Conservation (phyloP, 1,140 invertebrate species). For the Thaumetopoea pityocampa region DNA sequence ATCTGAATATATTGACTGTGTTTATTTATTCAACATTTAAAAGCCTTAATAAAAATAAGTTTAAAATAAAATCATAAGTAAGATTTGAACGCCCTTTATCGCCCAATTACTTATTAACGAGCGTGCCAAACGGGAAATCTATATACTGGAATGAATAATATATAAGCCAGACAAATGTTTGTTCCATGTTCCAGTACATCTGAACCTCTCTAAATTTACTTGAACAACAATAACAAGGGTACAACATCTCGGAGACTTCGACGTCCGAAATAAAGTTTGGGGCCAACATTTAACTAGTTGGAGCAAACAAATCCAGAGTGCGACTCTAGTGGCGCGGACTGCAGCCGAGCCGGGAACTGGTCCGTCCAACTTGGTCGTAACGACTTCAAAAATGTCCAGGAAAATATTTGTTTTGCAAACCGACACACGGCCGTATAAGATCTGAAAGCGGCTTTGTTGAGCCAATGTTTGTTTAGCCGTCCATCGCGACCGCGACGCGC, state of each 20-base stretch:
- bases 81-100: no score
- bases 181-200: constrained; percentile 6
- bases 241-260: constrained; percentile 48
- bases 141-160: constrained; percentile 13
- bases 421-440: constrained; percentile 12
- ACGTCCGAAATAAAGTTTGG: constrained; percentile 60
- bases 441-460: constrained; percentile 8
- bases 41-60: no score
- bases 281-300: constrained; percentile 69
- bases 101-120: no score
- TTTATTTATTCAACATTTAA: no score
- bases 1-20: no score
- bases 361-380: constrained; percentile 44
- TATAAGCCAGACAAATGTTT: constrained; percentile 17
- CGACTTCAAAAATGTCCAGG: constrained; percentile 47
- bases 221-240: constrained; percentile 55
- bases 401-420: constrained; percentile 32
- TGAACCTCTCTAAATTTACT: constrained; percentile 32
- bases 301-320: constrained; percentile 43
- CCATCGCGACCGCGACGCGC: no score
- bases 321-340: constrained; percentile 52
- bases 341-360: constrained; percentile 32
- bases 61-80: no score
- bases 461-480: constrained; percentile 4
- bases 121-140: constrained; percentile 18